Evolutionary conservation across 2,797 vertebrate species (phyloP).

Genomic region (Diceros bicornis): DNA sequence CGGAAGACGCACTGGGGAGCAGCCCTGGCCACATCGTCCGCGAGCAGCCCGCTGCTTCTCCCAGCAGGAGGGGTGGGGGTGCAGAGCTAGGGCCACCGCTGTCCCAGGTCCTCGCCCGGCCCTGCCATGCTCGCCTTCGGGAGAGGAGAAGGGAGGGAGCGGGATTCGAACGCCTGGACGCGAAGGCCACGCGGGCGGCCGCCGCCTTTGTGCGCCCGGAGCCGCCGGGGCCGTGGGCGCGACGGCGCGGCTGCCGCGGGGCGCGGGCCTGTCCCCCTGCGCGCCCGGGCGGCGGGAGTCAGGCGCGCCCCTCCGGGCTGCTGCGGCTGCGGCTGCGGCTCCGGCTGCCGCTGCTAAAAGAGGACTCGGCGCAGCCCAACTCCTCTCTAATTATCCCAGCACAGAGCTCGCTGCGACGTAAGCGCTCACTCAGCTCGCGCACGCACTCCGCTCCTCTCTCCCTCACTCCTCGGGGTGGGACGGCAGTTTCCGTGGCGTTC

Average conservation of each 20-base stretch:
- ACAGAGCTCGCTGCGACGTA: slow-evolving; percentile 70
- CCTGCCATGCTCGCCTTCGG: slow-evolving; percentile 5
- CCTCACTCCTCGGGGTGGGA: background rate
- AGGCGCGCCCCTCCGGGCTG: slow-evolving; percentile 3
- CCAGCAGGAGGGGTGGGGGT: background rate
- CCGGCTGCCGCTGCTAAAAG: slow-evolving; percentile 53
- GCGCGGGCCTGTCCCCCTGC: background rate
- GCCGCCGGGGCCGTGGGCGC: background rate
- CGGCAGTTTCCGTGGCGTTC: background rate
- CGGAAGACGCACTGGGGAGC: slow-evolving; percentile 28
- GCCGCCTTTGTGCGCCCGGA: slow-evolving; percentile 76
- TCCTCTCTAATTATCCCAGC: slow-evolving; percentile 71
- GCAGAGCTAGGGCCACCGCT: slow-evolving; percentile 37
- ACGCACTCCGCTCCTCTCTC: slow-evolving; percentile 13
- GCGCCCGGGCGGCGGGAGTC: background rate
- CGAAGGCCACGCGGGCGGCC: slow-evolving; percentile 45
- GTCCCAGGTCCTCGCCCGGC: slow-evolving; percentile 51
- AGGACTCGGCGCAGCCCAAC: slow-evolving; percentile 57
- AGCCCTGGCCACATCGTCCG: slow-evolving; percentile 25
- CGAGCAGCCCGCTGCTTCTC: background rate
- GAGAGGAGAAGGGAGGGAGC: background rate
- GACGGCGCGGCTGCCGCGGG: background rate
- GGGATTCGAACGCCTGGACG: background rate
- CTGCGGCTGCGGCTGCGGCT: slow-evolving; percentile 16
- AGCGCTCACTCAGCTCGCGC: slow-evolving; percentile 62